phyloP scores from a whole-genome alignment of 2,113 vertebrate genomes.

The Marmota flaviventris region DNA sequence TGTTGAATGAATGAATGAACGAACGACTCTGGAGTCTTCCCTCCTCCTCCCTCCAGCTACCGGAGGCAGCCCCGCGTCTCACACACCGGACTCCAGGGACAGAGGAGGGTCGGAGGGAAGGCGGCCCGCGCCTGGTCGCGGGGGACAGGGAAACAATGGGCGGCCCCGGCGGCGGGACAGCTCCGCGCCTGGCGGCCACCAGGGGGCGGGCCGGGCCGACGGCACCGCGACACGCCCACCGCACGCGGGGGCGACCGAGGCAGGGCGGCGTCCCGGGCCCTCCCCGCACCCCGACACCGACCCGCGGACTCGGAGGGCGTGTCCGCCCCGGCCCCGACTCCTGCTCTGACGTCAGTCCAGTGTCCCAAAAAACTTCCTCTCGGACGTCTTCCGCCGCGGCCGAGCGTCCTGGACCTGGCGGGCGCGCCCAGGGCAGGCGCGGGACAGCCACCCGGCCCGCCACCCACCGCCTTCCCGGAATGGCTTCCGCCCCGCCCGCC shows the following conservation, averaged over 20 bases:
- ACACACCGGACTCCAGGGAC: too few species aligned
- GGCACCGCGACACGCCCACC: background rate
- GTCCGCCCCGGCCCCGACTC: background rate
- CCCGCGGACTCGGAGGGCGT: background rate
- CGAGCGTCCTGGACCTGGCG: background rate
- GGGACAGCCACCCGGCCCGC: background rate
- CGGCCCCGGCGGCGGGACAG: background rate
- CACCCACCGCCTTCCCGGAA: slow-evolving; percentile 7
- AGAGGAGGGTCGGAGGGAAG: background rate
- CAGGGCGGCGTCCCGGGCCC: background rate
- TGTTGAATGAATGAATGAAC: background rate
- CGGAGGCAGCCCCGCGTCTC: background rate
- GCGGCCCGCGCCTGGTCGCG: background rate
- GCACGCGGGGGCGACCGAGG: background rate
- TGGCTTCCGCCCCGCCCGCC: slow-evolving; percentile 52
- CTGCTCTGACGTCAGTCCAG: slow-evolving; percentile 58
- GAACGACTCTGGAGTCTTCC: too few species aligned
- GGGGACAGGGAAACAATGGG: too few species aligned
- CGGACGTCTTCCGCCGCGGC: slow-evolving; percentile 21
- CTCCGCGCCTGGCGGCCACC: background rate
- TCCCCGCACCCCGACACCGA: background rate
- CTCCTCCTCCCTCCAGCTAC: background rate
- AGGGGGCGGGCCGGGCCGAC: background rate
- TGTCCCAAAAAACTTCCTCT: slow-evolving; percentile 60
- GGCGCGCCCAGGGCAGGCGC: background rate